A percentile compares a stretch with the other conserved stretches of the same genome.
Conservation (phyloP, 2,797 vertebrate genomes). For the Discoglossus pictus region DNA sequence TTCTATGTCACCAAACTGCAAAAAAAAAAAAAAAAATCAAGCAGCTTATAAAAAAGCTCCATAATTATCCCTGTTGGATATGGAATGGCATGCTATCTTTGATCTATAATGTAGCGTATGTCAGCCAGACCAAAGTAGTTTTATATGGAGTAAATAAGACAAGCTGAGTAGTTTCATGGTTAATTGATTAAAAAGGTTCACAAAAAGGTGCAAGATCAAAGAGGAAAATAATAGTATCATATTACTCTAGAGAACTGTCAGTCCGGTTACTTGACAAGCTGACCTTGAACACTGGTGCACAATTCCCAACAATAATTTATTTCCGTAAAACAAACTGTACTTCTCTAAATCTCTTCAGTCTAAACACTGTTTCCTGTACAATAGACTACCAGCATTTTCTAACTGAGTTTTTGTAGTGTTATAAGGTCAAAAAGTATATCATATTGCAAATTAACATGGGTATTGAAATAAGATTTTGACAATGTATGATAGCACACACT, state of each 20-base stretch:
- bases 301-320: slow-evolving; percentile 54
- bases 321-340: slow-evolving; percentile 57
- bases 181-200: slow-evolving; percentile 81
- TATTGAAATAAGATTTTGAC: too few species aligned
- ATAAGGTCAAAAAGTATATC: too few species aligned
- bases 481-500: too few species aligned
- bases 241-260: slow-evolving; percentile 66
- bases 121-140: slow-evolving; percentile 70
- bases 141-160: slow-evolving; percentile 68
- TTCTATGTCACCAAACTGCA: slow-evolving; percentile 1
- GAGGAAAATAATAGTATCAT: slow-evolving; percentile 68
- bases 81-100: slow-evolving; percentile 68
- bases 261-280: slow-evolving; percentile 64
- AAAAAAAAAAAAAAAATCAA: too few species aligned
- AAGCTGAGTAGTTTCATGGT: slow-evolving; percentile 74
- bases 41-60: slow-evolving; percentile 53
- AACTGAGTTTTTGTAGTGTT: too few species aligned
- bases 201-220: slow-evolving; percentile 78
- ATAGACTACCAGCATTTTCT: too few species aligned
- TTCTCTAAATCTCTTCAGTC: too few species aligned
- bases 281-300: slow-evolving; percentile 66
- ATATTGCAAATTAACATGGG: too few species aligned
- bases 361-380: slow-evolving; percentile 35
- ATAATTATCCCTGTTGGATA: slow-evolving; percentile 63
- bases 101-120: slow-evolving; percentile 72